A percentile compares a stretch with the other conserved stretches of the same genome.
Evolutionary conservation across 2,113 vertebrate species (phyloP).

Genomic region (Melanostigma gelatinosum): DNA sequence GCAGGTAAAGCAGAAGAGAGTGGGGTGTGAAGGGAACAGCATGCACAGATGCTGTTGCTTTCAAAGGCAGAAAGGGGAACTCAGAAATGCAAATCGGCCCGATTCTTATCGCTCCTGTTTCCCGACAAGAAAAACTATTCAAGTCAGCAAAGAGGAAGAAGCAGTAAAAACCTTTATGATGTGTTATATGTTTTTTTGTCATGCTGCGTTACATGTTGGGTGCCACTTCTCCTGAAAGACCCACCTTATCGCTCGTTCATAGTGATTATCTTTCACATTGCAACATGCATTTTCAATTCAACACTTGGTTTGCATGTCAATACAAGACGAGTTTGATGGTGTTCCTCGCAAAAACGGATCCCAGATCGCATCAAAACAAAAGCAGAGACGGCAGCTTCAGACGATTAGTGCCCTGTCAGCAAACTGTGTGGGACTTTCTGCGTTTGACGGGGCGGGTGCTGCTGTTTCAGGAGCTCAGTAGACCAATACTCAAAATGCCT

Average conservation of each 20-base stretch:
- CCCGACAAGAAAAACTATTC: conserved; percentile 64
- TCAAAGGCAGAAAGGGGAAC: conserved; percentile 77
- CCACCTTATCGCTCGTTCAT: not conserved
- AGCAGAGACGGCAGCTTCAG: conserved; percentile 25
- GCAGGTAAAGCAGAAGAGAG: conserved; percentile 76
- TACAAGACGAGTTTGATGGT: conserved; percentile 3
- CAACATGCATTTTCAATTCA: not conserved
- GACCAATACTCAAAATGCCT: conserved; percentile 55
- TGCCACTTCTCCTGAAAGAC: not conserved
- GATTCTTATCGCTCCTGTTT: conserved; percentile 72
- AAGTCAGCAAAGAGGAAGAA: conserved; percentile 66
- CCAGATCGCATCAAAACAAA: conserved; percentile 56
- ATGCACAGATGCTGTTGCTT: conserved; percentile 59
- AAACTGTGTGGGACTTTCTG: conserved; percentile 54
- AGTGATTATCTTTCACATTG: not conserved
- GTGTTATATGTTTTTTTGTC: not conserved
- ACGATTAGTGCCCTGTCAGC: conserved; percentile 60
- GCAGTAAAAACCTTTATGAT: conserved; percentile 13
- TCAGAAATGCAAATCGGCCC: conserved; percentile 78
- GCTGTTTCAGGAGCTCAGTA: conserved; percentile 46
- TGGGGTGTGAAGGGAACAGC: conserved; percentile 43
- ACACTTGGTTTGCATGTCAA: conserved; percentile 18
- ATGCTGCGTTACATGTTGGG: conserved; percentile 1
- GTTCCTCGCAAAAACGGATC: conserved; percentile 31
- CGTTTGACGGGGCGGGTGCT: not conserved